Base-by-base conservation (phyloP, 2,113 vertebrate species). In the Campylorhamphus procurvoides region DNA sequence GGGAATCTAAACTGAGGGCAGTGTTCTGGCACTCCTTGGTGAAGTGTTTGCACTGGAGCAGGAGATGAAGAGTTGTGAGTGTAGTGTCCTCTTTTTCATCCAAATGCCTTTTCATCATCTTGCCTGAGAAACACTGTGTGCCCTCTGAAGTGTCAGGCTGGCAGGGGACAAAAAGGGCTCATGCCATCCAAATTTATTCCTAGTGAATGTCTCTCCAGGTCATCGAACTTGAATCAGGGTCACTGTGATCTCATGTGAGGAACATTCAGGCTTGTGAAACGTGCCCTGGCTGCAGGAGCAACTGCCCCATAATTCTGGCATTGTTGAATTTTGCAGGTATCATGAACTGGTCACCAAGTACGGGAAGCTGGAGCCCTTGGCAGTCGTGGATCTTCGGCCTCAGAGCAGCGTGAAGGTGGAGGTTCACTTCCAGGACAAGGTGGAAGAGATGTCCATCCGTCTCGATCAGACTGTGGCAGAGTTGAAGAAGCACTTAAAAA, bases 401-500 rank as follows among this genome's bases (percentile, higher is more conserved):
- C 98, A 98, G 91, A 99, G 98, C 97, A 97, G 98, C 56, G 99
- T 96, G 4, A 98, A 97, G 96, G 99, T 99, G 63, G 98, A 99
- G n/a, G 97, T 99, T 55, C 99, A 98, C 94, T 99, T 98, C 92
- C 99, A 99, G 7, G 99, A 99, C 22, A 98, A 98, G 56, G 98
- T 98, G 95, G 98, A 99, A 92, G 96, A 98, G 28, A 97, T 99
- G 97, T 98, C 97, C 28, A 99, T 99, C 71, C 98, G 98, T 37
- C 98, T 99, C 87, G 99, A 99, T 87, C 99, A 99, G 95, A 99
- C 99, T 24, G 99, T 99, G 80, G 98, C 98, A 24, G 99, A 99
- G 72, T 97, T 99, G 39, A 99, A 98, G 98, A 99, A 99, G 68
- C 98, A 99, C 40, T 97, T 99, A 15, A 98, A 98, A 89, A 97